A percentile compares a stretch with the other conserved stretches of the same genome.
These are phyloP conservation scores for Acipenser oxyrinchus DNA, from an alignment of 2,797 vertebrate genomes.

Conservation along the genomic window DNA sequence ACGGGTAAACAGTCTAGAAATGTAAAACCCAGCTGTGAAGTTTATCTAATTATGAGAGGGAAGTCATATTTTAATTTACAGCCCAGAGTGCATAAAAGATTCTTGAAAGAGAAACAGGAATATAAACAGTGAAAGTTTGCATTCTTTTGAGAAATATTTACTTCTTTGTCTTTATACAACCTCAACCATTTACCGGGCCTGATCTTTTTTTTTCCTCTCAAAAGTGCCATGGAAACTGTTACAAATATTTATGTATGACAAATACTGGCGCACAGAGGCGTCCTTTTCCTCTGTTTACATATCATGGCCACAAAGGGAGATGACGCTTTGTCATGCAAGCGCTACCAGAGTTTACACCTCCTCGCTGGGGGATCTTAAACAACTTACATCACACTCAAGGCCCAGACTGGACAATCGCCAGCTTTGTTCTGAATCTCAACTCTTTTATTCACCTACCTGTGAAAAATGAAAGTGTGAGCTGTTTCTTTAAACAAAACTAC, in stretches of 20 bases:
- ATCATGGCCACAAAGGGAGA: conserved; percentile 58
- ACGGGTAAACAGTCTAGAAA: not conserved
- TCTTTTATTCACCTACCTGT: conserved; percentile 53
- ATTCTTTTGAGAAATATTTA: conserved; percentile 58
- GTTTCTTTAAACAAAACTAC: conserved; percentile 1
- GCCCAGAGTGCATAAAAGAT: conserved; percentile 18
- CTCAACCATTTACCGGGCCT: conserved; percentile 59
- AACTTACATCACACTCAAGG: conserved; percentile 49
- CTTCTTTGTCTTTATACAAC: conserved; percentile 50
- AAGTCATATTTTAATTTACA: not conserved
- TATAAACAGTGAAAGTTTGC: conserved; percentile 30
- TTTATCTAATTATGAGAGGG: not conserved
- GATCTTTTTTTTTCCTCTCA: conserved; percentile 42
- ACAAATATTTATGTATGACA: conserved; percentile 70
- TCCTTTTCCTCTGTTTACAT: conserved; percentile 45
- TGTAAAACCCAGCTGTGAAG: not conserved
- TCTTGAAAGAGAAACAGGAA: conserved; percentile 20
- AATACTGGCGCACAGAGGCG: conserved; percentile 47
- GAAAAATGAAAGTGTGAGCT: conserved; percentile 33
- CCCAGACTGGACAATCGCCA: conserved; percentile 56
- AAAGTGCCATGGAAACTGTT: conserved; percentile 70
- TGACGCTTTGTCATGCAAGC: conserved; percentile 56
- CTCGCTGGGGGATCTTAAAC: conserved; percentile 54
- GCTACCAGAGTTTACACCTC: conserved; percentile 58
- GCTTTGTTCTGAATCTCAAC: conserved; percentile 53